phyloP scores from a whole-genome alignment of 2,888 invertebrate genomes.

The Gari tellinella region DNA sequence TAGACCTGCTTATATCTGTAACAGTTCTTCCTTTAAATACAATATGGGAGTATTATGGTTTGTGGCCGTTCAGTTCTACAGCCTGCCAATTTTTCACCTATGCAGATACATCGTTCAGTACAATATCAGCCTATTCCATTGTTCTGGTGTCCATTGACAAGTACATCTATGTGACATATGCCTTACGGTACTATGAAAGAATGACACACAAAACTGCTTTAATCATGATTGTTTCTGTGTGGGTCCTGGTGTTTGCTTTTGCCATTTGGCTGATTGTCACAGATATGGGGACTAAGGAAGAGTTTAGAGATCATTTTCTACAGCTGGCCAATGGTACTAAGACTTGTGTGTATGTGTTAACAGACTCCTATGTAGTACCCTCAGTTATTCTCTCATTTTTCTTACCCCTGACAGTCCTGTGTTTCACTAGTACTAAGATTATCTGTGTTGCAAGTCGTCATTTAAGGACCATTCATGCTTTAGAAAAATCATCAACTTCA shows the following conservation, averaged over 20 bases:
- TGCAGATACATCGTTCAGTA: slow-evolving; percentile 63
- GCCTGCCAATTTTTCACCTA: slow-evolving; percentile 64
- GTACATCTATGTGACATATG: slow-evolving; percentile 65
- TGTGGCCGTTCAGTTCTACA: slow-evolving; percentile 56
- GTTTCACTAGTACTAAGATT: slow-evolving; percentile 64
- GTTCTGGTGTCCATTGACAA: slow-evolving; percentile 70
- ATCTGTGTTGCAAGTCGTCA: slow-evolving; percentile 64
- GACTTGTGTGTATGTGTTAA: slow-evolving; percentile 66
- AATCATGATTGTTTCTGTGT: slow-evolving; percentile 49
- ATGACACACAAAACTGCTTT: slow-evolving; percentile 49
- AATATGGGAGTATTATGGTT: slow-evolving; percentile 65
- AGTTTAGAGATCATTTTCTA: slow-evolving; percentile 45
- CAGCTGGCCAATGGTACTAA: slow-evolving; percentile 29
- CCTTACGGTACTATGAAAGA: slow-evolving; percentile 60
- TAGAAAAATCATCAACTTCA: no score
- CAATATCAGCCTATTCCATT: slow-evolving; percentile 65
- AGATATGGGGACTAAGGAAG: slow-evolving; percentile 50
- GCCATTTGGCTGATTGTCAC: slow-evolving; percentile 55
- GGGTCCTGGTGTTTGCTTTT: slow-evolving; percentile 61
- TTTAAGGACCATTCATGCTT: slow-evolving; percentile 55
- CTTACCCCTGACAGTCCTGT: slow-evolving; percentile 63
- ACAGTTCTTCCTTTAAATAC: slow-evolving; percentile 67
- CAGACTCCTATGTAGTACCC: slow-evolving; percentile 54
- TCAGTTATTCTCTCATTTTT: slow-evolving; percentile 62
- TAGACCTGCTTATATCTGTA: slow-evolving; percentile 60